phyloP scores from a whole-genome alignment of 2,797 vertebrate genomes.

The Falco concolor region DNA sequence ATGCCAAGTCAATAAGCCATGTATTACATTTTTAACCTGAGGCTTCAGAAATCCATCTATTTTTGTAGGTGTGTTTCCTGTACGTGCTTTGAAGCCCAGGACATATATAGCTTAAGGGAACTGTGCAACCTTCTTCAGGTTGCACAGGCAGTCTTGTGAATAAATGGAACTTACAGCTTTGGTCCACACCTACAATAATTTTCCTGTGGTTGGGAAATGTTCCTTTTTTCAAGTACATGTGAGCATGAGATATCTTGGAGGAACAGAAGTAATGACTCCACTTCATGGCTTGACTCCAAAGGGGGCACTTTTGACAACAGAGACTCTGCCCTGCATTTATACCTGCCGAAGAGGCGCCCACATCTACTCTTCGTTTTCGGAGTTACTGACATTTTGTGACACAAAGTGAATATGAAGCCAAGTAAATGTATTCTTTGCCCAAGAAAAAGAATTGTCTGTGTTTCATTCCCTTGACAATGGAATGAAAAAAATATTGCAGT shows the following conservation, averaged over 20 bases:
- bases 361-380: neutral
- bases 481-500: neutral
- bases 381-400: neutral
- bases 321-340: neutral
- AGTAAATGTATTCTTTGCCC: neutral
- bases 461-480: neutral
- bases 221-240: neutral
- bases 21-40: neutral
- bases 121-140: neutral
- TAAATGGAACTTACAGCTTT: neutral
- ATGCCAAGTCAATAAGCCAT: neutral
- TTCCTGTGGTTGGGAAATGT: neutral
- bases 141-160: neutral
- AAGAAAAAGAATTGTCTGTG: neutral
- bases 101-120: neutral
- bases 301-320: neutral
- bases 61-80: neutral
- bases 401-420: neutral
- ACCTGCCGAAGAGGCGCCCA: neutral
- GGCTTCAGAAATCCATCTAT: conserved; percentile 12
- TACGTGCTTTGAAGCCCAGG: neutral
- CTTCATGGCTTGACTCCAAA: neutral
- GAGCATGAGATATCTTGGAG: neutral
- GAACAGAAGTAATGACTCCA: neutral
- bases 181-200: neutral